Base-by-base conservation (phyloP, 2,888 invertebrate genomes). In the Dorcus hopei region DNA sequence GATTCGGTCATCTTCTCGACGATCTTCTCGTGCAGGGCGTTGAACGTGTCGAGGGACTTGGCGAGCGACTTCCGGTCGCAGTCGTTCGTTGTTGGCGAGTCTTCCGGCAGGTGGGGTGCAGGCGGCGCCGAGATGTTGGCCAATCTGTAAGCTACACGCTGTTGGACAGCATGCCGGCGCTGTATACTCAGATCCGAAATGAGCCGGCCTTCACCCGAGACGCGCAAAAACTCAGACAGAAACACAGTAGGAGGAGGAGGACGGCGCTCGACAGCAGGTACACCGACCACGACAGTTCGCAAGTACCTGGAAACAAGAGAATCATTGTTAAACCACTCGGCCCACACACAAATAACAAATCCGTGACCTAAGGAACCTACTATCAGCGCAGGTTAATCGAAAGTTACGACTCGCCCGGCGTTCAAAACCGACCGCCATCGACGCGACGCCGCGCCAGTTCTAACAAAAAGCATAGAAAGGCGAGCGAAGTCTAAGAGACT, bases 271-370 rank as follows among this genome's bases (percentile, higher is more conserved):
- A 78, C 65, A 84, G 76, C 65, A 84, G 76, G 74, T 83, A 82
- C 61, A 80, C 78, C 55, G 83, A 83, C 83, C 83, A 83, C 59
- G 83, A 84, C 57, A 84, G 73, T 65, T 83, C 80, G 68, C 84
- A 84, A 54, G 80, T 80, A 61, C 83, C 83, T 84, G 80, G 19
- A 56, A 72, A 72, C 39, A 45, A 40, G 19, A 41, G 49, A 56
- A 33, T 33, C 26, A 6, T 33, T 33, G 2, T 33, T 7, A 7
- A 41, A 59, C 26, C 3, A 38, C 7, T 26, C 41, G 16, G 7
- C n/a, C n/a, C n/a, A n/a, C n/a, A n/a, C n/a, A n/a, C n/a, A 38
- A 26, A 4, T 5, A 26, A 33, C 1, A 33, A 19, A 19, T 19
- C 19, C 19, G 19, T 19, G 3, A 19, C 19, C 3, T 19, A 19